phyloP scores from a whole-genome alignment of 2,888 invertebrate species.

The Lamproptera curius region DNA sequence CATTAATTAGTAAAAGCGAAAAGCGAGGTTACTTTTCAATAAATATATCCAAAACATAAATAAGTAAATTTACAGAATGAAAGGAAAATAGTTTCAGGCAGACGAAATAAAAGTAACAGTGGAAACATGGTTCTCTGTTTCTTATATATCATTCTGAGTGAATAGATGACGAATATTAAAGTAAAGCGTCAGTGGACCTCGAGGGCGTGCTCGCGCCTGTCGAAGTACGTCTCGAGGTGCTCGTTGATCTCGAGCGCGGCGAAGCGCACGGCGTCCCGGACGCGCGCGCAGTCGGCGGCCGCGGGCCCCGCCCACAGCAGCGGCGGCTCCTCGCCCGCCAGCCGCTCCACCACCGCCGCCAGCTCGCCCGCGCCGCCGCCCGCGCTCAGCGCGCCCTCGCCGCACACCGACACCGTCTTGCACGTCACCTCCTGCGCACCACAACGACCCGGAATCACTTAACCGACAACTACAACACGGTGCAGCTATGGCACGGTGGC shows the following conservation, averaged over 20 bases:
- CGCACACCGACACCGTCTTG: slow-evolving; percentile 79
- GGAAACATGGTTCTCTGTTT: too few relatives aligned
- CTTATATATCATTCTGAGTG: too few relatives aligned
- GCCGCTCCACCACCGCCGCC: slow-evolving; percentile 79
- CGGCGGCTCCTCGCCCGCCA: slow-evolving; percentile 87
- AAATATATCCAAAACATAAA: too few relatives aligned
- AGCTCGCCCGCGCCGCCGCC: slow-evolving; percentile 45
- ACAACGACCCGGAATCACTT: too few relatives aligned
- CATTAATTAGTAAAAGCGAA: too few relatives aligned
- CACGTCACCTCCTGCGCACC: slow-evolving; percentile 86
- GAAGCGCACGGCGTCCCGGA: slow-evolving; percentile 91
- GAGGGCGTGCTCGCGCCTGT: slow-evolving; percentile 91
- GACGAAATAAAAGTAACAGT: too few relatives aligned
- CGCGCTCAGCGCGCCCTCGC: slow-evolving; percentile 37
- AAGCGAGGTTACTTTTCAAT: too few relatives aligned
- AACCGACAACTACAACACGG: too few relatives aligned
- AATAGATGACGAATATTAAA: too few relatives aligned
- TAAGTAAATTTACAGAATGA: too few relatives aligned
- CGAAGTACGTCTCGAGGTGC: slow-evolving; percentile 96
- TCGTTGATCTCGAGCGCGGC: slow-evolving; percentile 96
- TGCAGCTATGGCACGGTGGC: too few relatives aligned
- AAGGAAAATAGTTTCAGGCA: too few relatives aligned
- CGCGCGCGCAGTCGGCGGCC: slow-evolving; percentile 82
- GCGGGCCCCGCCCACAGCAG: slow-evolving; percentile 90
- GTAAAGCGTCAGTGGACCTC: slow-evolving; percentile 74